Evolutionary conservation across 1,140 invertebrate genomes (phyloP).

Genomic region (Euwallacea similis): DNA sequence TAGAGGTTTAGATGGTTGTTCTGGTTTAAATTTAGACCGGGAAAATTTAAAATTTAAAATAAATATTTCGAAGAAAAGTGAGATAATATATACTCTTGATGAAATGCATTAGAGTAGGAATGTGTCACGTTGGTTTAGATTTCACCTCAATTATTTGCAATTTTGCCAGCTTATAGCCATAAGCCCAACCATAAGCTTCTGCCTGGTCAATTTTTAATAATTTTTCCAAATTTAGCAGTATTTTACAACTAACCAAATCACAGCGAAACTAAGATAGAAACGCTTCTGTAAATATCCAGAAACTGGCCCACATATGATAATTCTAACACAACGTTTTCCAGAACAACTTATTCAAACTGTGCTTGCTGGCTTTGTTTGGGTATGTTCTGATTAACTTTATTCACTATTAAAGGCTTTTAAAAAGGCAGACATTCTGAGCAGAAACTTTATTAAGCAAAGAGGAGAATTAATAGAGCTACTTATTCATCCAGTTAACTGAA

Average conservation of each 20-base stretch:
- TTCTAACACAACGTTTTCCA: neutral
- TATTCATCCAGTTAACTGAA: conserved; percentile 38
- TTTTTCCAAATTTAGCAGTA: too few species aligned
- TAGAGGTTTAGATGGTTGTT: conserved; percentile 22
- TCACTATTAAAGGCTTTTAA: conserved; percentile 26
- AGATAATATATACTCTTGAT: conserved; percentile 3
- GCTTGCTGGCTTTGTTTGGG: neutral
- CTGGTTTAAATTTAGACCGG: conserved; percentile 26
- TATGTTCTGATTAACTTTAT: conserved; percentile 30
- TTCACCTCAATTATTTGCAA: too few species aligned
- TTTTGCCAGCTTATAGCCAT: too few species aligned
- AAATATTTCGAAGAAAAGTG: conserved; percentile 32
- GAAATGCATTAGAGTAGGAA: too few species aligned
- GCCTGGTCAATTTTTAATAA: too few species aligned
- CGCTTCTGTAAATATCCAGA: too few species aligned
- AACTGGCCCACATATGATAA: too few species aligned
- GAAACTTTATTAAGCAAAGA: conserved; percentile 20
- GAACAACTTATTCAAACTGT: conserved; percentile 4
- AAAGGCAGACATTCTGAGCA: conserved; percentile 16
- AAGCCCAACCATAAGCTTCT: too few species aligned
- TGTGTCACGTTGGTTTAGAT: too few species aligned
- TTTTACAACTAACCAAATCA: too few species aligned
- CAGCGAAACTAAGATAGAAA: too few species aligned
- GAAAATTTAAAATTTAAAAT: conserved; percentile 31
- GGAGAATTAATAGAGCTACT: conserved; percentile 37